A percentile compares a stretch with the other conserved stretches of the same genome.
phyloP scores from a whole-genome alignment of 2,113 vertebrate genomes.

The Athene cunicularia region DNA sequence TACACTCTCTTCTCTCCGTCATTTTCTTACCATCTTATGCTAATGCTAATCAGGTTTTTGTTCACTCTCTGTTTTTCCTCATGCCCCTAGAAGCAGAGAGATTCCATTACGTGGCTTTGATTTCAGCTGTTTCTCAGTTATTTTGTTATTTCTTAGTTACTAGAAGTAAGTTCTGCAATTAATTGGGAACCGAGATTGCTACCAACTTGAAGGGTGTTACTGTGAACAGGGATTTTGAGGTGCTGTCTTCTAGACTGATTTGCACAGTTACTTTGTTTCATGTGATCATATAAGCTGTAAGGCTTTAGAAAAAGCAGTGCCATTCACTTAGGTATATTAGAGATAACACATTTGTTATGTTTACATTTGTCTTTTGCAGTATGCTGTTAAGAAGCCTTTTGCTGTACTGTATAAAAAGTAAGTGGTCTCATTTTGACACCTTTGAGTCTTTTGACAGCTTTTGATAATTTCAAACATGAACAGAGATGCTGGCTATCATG shows the following conservation, averaged over 20 bases:
- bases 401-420: conserved; percentile 94
- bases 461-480: not conserved
- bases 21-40: not conserved
- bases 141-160: not conserved
- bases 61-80: not conserved
- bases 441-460: not conserved
- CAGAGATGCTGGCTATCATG: fast-evolving
- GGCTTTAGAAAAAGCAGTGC: not conserved
- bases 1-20: not conserved
- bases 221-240: not conserved
- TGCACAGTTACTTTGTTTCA: not conserved
- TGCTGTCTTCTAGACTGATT: not conserved
- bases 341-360: fast-evolving
- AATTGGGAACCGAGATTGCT: not conserved
- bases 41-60: not conserved
- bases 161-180: not conserved
- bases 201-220: not conserved
- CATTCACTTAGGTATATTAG: not conserved
- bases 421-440: conserved; percentile 58
- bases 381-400: conserved; percentile 92
- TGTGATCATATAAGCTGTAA: not conserved
- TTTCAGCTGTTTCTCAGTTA: not conserved
- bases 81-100: not conserved
- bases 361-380: conserved; percentile 78
- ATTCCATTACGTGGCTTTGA: not conserved